Base-by-base conservation (phyloP, 2,888 invertebrate species). In the Athrips mouffetella region DNA sequence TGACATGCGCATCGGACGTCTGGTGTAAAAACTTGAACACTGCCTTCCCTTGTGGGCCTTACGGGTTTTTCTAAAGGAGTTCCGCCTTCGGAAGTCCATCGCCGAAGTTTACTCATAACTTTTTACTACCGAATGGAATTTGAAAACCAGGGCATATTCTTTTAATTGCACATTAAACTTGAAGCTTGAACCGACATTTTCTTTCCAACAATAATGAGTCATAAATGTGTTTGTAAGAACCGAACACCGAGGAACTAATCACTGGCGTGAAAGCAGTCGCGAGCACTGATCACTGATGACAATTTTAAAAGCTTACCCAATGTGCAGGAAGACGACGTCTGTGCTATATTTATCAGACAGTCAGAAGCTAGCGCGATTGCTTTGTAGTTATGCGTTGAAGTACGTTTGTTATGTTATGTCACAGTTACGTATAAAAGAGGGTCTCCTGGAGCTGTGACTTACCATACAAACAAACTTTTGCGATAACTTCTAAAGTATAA, bases 1-100 rank as follows among this genome's bases (percentile, higher is more conserved):
- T 96, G 95, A 86, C 96, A 95, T 60, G 90, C 95, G 81, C 96
- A 95, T 62, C 96, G 92, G 54, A 96, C 95, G 76, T 95, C 95
- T 69, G 94, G 90, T 52, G 94, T 91, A 62, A 90, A 91, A 62
- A 92, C 91, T 64, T 93, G 91, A 58, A 92, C 92, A 73, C 93
- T 92, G 71, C 93, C 91, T 73, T 91, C 91, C 67, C 94, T 90
- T 53, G 94, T 93, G 48, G 92, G 92, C 71, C 92, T 90, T 66
- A 92, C 89, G 55, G 90, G 89, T 69, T 90, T 91, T 65, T 90
- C 89, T 66, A 90, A 76, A 50, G 91, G 91, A 70, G 90, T 79
- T 48, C 91, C 90, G 63, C 93, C 93, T 78, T 92, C 93, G 60
- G 93, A 93, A 66, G 91, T 89, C 76, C 93, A 93, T 73, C 93